A percentile compares a stretch with the other conserved stretches of the same genome.
These are phyloP conservation scores for Dermatophagoides farinae DNA, from an alignment of 1,140 invertebrate species.

Conservation along the genomic window DNA sequence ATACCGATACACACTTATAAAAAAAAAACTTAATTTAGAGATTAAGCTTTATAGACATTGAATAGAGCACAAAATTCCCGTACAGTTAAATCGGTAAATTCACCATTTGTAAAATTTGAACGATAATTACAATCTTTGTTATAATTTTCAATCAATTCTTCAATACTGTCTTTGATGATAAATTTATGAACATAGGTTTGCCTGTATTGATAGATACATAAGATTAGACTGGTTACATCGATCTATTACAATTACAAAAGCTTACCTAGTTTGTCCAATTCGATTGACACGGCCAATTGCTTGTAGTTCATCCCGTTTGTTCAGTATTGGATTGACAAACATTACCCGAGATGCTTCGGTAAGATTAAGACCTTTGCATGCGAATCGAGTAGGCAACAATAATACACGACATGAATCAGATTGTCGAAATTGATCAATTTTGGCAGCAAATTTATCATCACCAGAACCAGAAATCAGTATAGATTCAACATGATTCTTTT, in stretches of 20 bases:
- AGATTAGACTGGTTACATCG: constrained; percentile 11
- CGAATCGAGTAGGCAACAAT: constrained; percentile 42
- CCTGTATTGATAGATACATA: constrained; percentile 20
- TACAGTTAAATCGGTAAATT: background rate
- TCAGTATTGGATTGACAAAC: constrained; percentile 50
- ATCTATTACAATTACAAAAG: background rate
- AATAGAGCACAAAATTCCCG: background rate
- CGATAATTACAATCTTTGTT: background rate
- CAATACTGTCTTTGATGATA: constrained; percentile 42
- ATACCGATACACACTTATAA: no score
- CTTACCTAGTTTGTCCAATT: constrained; percentile 49
- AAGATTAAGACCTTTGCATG: constrained; percentile 53
- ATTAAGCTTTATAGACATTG: background rate
- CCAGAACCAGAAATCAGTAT: background rate
- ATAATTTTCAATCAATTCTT: constrained; percentile 37
- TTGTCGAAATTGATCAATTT: constrained; percentile 26
- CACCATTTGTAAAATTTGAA: background rate
- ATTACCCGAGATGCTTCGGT: constrained; percentile 57
- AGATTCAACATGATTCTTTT: constrained; percentile 37
- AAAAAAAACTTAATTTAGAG: background rate
- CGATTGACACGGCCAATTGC: constrained; percentile 54
- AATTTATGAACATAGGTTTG: constrained; percentile 44
- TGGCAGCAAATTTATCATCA: constrained; percentile 22
- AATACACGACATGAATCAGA: constrained; percentile 30
- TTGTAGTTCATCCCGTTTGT: constrained; percentile 48